Evolutionary conservation across 2,888 invertebrate genomes (phyloP).

Genomic region (Sarcophaga subvicina): DNA sequence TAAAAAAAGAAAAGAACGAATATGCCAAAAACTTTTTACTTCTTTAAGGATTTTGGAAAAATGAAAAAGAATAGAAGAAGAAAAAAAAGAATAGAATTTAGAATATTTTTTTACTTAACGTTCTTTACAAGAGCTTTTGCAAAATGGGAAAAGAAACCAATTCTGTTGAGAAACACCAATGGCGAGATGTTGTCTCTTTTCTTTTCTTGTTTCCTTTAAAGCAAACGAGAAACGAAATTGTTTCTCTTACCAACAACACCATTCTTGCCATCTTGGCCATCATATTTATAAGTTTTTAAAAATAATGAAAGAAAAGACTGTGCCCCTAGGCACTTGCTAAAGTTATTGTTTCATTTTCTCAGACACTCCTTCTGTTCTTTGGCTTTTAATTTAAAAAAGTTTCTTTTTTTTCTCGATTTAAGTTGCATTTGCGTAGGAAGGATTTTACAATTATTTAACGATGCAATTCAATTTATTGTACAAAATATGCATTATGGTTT

Average conservation of each 20-base stretch:
- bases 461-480: too few species aligned
- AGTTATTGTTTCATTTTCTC: conserved; percentile 27
- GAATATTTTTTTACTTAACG: too few species aligned
- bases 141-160: background rate
- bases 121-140: background rate
- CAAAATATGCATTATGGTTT: too few species aligned
- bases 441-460: too few species aligned
- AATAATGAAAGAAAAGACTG: background rate
- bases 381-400: background rate
- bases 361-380: background rate
- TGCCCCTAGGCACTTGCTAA: conserved; percentile 22
- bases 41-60: conserved; percentile 34
- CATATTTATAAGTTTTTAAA: conserved; percentile 22
- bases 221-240: conserved; percentile 1
- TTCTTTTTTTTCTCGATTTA: too few species aligned
- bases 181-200: conserved; percentile 34
- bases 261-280: background rate
- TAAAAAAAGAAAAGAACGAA: background rate
- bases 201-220: background rate
- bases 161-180: background rate
- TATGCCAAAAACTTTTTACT: conserved; percentile 42
- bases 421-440: too few species aligned
- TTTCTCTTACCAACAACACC: conserved; percentile 21
- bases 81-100: conserved; percentile 10
- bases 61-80: conserved; percentile 4